Evolutionary conservation across 2,888 invertebrate species (phyloP).

Genomic region (Tryphoninae sp.): DNA sequence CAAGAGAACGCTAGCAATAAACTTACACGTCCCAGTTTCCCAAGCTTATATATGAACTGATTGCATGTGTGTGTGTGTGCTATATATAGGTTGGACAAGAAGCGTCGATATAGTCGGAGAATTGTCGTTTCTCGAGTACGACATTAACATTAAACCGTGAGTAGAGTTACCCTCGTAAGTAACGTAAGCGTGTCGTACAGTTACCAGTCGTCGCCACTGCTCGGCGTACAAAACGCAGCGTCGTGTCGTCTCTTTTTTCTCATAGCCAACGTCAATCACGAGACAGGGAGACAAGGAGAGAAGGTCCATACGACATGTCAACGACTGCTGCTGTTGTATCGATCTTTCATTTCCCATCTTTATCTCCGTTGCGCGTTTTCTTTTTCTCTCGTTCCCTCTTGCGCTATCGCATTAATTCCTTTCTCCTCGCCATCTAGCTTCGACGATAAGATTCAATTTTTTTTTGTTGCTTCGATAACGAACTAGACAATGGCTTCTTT

Average conservation of each 20-base stretch:
- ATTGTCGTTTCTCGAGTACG: slow-evolving; percentile 39
- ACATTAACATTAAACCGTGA: slow-evolving; percentile 40
- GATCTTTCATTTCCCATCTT: slow-evolving; percentile 36
- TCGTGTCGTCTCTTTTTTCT: slow-evolving; percentile 26
- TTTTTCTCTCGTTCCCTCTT: slow-evolving; percentile 16
- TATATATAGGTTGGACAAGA: slow-evolving; percentile 1
- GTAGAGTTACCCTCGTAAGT: not conserved
- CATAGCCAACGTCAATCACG: slow-evolving; percentile 47
- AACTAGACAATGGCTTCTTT: slow-evolving; percentile 12
- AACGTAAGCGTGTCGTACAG: slow-evolving; percentile 26
- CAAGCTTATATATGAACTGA: slow-evolving; percentile 28
- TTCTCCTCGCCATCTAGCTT: not conserved
- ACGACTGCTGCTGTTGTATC: slow-evolving; percentile 29
- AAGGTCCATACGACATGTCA: slow-evolving; percentile 28
- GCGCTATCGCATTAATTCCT: slow-evolving; percentile 17
- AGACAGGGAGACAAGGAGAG: slow-evolving; percentile 20
- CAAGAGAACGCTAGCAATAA: slow-evolving; percentile 48
- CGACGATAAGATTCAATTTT: not conserved
- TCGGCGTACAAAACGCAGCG: slow-evolving; percentile 28
- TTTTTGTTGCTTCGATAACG: not conserved
- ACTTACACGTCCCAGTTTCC: slow-evolving; percentile 59
- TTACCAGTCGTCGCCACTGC: slow-evolving; percentile 34
- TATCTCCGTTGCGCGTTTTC: slow-evolving; percentile 1
- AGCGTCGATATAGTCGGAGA: slow-evolving; percentile 17
- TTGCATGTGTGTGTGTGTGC: not conserved